Evolutionary conservation across 1,140 invertebrate genomes (phyloP).

Genomic region (roundworm (Caenorhabditis elegans)): DNA sequence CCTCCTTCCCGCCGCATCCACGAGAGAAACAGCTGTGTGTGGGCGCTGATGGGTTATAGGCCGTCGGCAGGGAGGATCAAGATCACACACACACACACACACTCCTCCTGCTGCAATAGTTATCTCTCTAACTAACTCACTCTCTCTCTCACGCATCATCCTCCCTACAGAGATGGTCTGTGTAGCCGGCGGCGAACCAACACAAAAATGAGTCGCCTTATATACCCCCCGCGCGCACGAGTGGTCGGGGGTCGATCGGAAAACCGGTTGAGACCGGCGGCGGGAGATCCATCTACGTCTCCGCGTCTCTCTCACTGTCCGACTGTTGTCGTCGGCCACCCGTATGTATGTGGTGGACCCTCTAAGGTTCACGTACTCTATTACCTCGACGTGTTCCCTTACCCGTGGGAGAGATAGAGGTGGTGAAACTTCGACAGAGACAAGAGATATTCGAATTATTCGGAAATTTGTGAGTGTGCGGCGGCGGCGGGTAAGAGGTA

Average conservation of each 20-base stretch:
- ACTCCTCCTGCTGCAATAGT: not conserved
- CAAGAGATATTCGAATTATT: no score
- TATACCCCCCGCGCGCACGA: not conserved
- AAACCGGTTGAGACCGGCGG: slow-evolving; percentile 28
- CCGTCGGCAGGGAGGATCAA: no score
- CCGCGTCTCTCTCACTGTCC: not conserved
- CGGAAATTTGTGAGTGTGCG: no score
- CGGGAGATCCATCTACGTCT: no score
- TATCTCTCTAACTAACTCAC: not conserved
- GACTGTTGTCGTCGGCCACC: not conserved
- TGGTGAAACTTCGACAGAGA: no score
- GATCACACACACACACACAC: not conserved
- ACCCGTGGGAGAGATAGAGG: not conserved
- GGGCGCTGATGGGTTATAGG: not conserved
- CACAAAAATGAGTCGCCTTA: slow-evolving; percentile 3
- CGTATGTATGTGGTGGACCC: not conserved
- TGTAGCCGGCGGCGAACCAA: no score
- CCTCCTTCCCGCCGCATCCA: not conserved
- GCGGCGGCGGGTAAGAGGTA: no score
- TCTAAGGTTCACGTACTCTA: not conserved
- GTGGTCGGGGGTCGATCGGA: not conserved
- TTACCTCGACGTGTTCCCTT: not conserved
- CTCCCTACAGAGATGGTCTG: not conserved
- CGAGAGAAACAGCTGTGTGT: slow-evolving; percentile 20
- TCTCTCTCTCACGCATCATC: not conserved